A percentile compares a stretch with the other conserved stretches of the same genome.
Conservation (phyloP, 1,140 invertebrate species). For the Augochlora pura region DNA sequence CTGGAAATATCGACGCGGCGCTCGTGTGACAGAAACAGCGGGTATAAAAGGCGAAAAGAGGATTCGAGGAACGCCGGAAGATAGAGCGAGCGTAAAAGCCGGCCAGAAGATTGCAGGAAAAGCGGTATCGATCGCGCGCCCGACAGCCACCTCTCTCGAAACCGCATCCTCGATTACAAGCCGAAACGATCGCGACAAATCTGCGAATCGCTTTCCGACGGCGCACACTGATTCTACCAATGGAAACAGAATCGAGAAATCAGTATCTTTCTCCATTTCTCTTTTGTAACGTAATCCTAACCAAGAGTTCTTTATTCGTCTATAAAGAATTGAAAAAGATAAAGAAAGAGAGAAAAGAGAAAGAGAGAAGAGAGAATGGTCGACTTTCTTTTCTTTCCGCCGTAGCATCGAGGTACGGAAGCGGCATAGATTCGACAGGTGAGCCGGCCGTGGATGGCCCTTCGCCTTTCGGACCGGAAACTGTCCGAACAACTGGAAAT, state of each 20-base stretch:
- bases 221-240: too few species aligned
- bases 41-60: slow-evolving; percentile 1
- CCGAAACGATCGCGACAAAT: not conserved
- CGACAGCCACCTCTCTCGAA: slow-evolving; percentile 1
- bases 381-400: slow-evolving; percentile 24
- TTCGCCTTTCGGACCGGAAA: too few species aligned
- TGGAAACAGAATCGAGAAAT: not conserved
- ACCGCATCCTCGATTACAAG: slow-evolving; percentile 3
- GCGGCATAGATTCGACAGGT: too few species aligned
- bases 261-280: too few species aligned
- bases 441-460: too few species aligned
- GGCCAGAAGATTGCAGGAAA: slow-evolving; percentile 1
- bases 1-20: not conserved
- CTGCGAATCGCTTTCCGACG: not conserved
- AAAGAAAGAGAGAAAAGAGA: too few species aligned
- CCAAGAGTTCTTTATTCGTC: too few species aligned
- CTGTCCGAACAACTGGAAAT: too few species aligned
- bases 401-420: not conserved
- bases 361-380: not conserved
- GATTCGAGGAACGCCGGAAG: not conserved
- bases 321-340: not conserved
- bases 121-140: slow-evolving; percentile 1
- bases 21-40: not conserved
- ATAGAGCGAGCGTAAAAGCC: slow-evolving; percentile 5
- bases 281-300: too few species aligned